phyloP scores from a whole-genome alignment of 2,113 vertebrate species.

The Ptychochromis oligacanthus region DNA sequence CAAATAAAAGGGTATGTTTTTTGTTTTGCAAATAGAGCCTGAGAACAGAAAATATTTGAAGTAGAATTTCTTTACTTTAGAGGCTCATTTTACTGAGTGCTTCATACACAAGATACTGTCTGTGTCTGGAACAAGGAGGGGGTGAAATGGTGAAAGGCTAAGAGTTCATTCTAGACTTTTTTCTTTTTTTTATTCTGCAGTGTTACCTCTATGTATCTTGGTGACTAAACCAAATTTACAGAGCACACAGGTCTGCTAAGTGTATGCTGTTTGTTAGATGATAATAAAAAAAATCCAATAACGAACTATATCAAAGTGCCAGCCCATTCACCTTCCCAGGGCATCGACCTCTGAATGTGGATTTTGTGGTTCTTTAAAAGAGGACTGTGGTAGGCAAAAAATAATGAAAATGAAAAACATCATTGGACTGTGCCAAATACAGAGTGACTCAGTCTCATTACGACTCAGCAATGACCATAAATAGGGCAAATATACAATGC shows the following conservation, averaged over 20 bases:
- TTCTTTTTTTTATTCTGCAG: background rate
- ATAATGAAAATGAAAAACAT: background rate
- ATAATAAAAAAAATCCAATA: background rate
- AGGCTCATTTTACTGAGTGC: background rate
- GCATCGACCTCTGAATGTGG: background rate
- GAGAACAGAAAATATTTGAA: conserved; percentile 22
- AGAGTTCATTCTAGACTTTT: conserved; percentile 25
- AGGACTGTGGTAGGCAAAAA: background rate
- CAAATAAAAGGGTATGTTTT: background rate
- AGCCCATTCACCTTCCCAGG: background rate
- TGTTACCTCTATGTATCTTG: background rate
- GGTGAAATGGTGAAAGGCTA: conserved; percentile 29
- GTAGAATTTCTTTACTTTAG: conserved; percentile 3
- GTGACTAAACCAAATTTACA: background rate
- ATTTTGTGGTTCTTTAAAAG: background rate
- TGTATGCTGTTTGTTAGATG: background rate
- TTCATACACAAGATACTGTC: background rate
- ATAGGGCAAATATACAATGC: background rate
- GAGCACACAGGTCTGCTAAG: background rate
- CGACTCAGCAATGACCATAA: background rate
- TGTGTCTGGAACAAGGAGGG: background rate
- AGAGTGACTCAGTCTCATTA: background rate
- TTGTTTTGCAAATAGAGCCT: conserved; percentile 1
- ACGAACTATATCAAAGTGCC: background rate
- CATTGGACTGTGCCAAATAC: background rate